Evolutionary conservation across 2,113 vertebrate genomes (phyloP).

Genomic region (Gorsachius goisagi): DNA sequence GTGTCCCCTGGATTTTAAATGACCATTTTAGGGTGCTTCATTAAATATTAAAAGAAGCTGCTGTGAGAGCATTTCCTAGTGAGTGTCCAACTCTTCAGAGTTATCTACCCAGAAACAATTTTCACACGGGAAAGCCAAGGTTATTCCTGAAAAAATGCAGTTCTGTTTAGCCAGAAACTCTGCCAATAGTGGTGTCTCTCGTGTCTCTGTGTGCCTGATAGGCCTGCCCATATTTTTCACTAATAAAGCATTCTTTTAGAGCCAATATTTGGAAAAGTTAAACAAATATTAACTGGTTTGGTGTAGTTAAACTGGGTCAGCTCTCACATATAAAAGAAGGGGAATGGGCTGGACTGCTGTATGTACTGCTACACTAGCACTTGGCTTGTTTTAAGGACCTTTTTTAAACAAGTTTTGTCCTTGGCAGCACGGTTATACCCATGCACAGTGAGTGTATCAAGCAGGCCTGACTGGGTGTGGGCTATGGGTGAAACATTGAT

Average conservation of each 20-base stretch:
- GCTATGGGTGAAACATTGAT: neutral
- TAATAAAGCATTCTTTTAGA: neutral
- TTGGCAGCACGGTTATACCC: accelerated
- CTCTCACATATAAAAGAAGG: neutral
- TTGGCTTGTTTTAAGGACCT: neutral
- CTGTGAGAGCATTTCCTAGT: neutral
- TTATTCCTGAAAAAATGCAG: neutral
- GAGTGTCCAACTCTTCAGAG: neutral
- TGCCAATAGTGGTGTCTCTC: neutral
- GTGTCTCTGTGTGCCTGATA: accelerated
- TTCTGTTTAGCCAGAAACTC: neutral
- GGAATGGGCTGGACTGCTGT: neutral
- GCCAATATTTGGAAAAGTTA: neutral
- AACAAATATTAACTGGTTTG: neutral
- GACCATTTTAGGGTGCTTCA: neutral
- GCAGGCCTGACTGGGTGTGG: too few species aligned
- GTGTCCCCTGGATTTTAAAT: neutral
- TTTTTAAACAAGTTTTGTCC: neutral
- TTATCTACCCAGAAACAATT: neutral
- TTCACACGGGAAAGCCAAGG: neutral
- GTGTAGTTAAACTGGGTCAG: neutral
- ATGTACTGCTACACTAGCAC: too few species aligned
- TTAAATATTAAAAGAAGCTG: neutral
- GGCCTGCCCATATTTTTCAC: neutral
- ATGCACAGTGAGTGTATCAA: neutral